Percentiles rank a stretch among this genome's conserved stretches.
Conservation (phyloP, 2,797 vertebrate genomes). For the Aphelocoma californica region DNA sequence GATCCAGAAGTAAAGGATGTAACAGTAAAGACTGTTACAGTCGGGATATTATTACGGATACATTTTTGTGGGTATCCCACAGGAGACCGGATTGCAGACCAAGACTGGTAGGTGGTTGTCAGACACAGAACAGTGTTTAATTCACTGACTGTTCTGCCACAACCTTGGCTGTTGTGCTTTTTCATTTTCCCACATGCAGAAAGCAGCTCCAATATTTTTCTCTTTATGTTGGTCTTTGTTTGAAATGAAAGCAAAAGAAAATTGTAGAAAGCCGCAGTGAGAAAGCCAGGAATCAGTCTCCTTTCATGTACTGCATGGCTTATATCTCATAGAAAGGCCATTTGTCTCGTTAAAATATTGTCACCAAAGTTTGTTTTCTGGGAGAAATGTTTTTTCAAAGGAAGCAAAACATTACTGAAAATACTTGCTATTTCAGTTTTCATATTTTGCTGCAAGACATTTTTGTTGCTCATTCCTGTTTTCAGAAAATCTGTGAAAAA, state of each 20-base stretch:
- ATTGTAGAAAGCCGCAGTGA: neutral
- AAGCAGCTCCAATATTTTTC: neutral
- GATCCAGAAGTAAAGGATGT: neutral
- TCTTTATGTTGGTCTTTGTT: conserved; percentile 31
- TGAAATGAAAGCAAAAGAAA: conserved; percentile 34
- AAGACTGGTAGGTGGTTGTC: neutral
- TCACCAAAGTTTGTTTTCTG: neutral
- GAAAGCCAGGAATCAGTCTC: neutral
- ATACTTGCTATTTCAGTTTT: neutral
- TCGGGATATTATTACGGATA: neutral
- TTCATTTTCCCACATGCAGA: neutral
- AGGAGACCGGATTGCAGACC: neutral
- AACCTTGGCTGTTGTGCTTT: neutral
- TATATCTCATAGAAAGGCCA: neutral
- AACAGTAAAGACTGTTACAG: neutral
- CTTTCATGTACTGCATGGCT: neutral
- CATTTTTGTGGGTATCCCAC: neutral
- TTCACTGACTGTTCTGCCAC: conserved; percentile 23
- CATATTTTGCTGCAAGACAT: neutral
- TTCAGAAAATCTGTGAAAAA: neutral
- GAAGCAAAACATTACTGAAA: neutral
- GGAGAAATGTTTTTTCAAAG: neutral
- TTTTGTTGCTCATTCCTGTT: neutral
- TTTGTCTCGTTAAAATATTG: neutral
- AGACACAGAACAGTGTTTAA: neutral